A percentile compares a stretch with the other conserved stretches of the same genome.
Evolutionary conservation across 2,113 vertebrate genomes (phyloP).

Genomic region (Nothoprocta pentlandii): DNA sequence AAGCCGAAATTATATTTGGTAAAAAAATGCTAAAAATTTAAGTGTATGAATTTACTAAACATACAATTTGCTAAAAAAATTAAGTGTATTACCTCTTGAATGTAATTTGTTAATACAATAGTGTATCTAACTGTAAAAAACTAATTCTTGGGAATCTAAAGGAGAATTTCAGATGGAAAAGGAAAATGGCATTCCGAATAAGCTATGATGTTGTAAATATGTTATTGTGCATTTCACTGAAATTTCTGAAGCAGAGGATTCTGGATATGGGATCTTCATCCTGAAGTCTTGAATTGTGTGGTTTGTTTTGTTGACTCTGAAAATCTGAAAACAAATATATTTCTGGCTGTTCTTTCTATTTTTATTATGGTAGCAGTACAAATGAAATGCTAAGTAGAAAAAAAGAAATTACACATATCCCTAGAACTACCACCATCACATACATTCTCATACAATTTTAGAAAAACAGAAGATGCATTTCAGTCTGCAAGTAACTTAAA

Average conservation of each 20-base stretch:
- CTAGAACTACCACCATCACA: background rate
- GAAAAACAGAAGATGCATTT: background rate
- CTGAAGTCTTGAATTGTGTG: background rate
- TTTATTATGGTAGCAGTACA: background rate
- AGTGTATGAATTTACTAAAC: background rate
- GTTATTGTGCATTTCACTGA: background rate
- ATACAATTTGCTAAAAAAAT: background rate
- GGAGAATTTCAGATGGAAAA: background rate
- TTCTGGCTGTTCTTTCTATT: background rate
- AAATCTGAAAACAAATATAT: background rate
- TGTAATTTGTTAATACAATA: background rate
- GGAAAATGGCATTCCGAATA: background rate
- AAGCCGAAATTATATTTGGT: background rate
- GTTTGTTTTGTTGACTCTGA: background rate
- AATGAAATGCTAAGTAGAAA: background rate
- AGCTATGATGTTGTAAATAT: background rate
- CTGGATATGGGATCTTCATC: background rate
- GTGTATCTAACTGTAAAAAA: background rate
- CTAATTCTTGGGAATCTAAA: accelerated
- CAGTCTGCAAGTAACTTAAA: background rate
- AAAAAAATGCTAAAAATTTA: background rate
- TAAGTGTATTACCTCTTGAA: background rate
- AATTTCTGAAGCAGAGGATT: background rate
- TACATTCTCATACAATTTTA: background rate
- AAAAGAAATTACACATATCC: background rate